These are phyloP conservation scores for Sinocyclocheilus maitianheensis DNA, from an alignment of 2,113 vertebrate species.

Conservation along the genomic window DNA sequence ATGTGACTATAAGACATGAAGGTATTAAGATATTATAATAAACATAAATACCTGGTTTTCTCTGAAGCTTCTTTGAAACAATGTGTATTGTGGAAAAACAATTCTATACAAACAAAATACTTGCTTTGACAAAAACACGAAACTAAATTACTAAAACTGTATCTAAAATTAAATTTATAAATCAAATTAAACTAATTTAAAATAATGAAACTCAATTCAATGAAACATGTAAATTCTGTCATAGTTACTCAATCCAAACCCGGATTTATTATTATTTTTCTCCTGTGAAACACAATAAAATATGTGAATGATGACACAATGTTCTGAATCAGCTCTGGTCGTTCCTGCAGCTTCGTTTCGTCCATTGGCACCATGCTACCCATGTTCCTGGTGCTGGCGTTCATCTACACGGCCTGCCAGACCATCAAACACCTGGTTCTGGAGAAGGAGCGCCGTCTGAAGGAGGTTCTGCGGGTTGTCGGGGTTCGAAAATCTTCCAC, in stretches of 20 bases:
- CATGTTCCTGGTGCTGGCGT: conserved; percentile 76
- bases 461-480: conserved; percentile 65
- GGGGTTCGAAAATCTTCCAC: conserved; percentile 65
- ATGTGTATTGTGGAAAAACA: no score
- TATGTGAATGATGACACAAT: background rate
- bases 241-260: background rate
- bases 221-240: no score
- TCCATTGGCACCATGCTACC: conserved; percentile 71
- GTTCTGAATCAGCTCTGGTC: conserved; percentile 35
- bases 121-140: no score
- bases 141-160: no score
- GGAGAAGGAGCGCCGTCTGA: conserved; percentile 71
- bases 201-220: no score
- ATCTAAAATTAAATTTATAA: no score
- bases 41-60: background rate
- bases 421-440: conserved; percentile 73
- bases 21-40: background rate
- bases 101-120: no score
- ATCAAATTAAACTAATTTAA: no score
- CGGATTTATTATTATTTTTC: no score
- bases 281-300: background rate
- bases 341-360: conserved; percentile 69
- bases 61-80: background rate
- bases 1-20: background rate
- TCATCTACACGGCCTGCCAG: conserved; percentile 66